phyloP scores from a whole-genome alignment of 2,113 vertebrate genomes.

The Tupaia chinensis region DNA sequence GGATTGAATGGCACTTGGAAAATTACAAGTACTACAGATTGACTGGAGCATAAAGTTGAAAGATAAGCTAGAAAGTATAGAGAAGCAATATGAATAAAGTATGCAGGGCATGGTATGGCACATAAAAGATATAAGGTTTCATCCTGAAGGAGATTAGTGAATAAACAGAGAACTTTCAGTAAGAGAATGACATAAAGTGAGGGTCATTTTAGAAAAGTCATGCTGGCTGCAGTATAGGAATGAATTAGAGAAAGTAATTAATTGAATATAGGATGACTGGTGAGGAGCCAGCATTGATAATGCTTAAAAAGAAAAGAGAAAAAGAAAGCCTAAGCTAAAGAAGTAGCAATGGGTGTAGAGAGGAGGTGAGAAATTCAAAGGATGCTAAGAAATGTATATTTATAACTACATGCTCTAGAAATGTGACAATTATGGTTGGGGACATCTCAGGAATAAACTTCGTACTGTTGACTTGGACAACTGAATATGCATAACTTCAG shows the following conservation, averaged over 20 bases:
- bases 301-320: background rate
- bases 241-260: background rate
- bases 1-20: background rate
- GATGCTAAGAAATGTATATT: background rate
- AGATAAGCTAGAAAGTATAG: background rate
- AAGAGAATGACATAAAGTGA: background rate
- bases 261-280: background rate
- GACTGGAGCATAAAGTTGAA: background rate
- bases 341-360: background rate
- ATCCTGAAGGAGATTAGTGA: background rate
- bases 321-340: background rate
- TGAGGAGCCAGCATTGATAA: background rate
- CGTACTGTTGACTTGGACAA: background rate
- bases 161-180: background rate
- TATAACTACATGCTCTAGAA: background rate
- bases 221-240: background rate
- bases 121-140: background rate
- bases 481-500: background rate
- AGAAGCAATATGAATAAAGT: background rate
- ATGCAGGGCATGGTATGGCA: background rate
- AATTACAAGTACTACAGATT: background rate
- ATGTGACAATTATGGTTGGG: background rate
- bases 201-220: background rate
- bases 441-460: background rate
- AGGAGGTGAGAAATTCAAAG: background rate